Evolutionary conservation across 2,797 vertebrate genomes (phyloP), one percentile per base, ranked within the genome.

Genomic region (Schizopygopsis malacanthus): DNA sequence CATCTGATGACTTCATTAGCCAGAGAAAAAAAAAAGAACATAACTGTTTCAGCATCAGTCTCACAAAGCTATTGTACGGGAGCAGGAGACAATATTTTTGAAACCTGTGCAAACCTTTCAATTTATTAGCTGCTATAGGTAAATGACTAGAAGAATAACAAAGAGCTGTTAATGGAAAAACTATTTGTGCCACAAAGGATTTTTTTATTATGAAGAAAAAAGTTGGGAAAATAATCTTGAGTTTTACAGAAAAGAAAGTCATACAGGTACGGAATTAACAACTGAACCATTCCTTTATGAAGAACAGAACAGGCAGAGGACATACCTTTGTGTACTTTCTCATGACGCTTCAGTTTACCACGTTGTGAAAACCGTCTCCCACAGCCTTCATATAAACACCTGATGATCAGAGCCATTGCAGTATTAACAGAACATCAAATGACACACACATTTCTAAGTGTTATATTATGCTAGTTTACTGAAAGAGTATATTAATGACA

Each of bases 251-350:
- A 54, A 56, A 54, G 16, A 12, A 22, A 76, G 11, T 9, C 33
- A 41, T 22, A 13, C 16, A 56, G 11, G 13, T 43, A n/a, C 15
- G 37, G 1, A 59, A 56, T 15, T 13, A 59, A n/a, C 20, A 13
- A 56, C 11, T 39, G 11, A 56, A 22, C 13, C 16, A 18, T 20
- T 76, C 5, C 28, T 22, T 39, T 8, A 39, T 15, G 22, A 59
- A n/a, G 37, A 16, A 16, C 13, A 25, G 39, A 78, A 37, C 0
- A 79, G 25, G 25, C 25, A 45, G 56, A 82, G 1, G 9, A 47
- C 83, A 69, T 67, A 97, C 97, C 98, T 90, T 93, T 91, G 43
- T 99, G 98, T 16, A 95, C 93, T 92, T 99, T 99, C 91, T 96
- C 93, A 0, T 99, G 98, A 0, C 96, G 93, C 84, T 96, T 97